phyloP scores from a whole-genome alignment of 2,113 vertebrate species.

The Prionailurus viverrinus region DNA sequence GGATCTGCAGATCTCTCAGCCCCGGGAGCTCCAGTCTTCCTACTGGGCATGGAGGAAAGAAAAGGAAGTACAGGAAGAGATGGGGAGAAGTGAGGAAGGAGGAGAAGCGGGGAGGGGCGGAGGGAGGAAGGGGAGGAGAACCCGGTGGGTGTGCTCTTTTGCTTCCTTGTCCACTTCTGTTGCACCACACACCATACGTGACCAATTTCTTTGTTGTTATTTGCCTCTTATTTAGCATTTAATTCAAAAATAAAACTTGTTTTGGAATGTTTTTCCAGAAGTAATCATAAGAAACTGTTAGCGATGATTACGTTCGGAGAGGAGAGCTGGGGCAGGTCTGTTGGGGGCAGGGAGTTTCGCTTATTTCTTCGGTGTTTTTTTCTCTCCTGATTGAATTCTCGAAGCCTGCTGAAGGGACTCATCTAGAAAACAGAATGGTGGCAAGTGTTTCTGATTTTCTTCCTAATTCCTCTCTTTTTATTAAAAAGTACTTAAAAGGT shows the following conservation, averaged over 20 bases:
- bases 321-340: not conserved
- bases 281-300: slow-evolving; percentile 21
- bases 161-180: not conserved
- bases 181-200: not conserved
- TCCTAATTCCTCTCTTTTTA: not conserved
- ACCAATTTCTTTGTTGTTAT: not conserved
- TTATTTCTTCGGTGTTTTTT: slow-evolving; percentile 14
- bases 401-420: not conserved
- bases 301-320: not conserved
- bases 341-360: not conserved
- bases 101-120: no score
- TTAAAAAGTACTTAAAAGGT: not conserved
- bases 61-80: not conserved
- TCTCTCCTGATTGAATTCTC: slow-evolving; percentile 4
- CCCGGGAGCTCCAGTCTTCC: not conserved
- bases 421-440: not conserved
- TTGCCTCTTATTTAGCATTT: not conserved
- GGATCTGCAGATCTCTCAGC: not conserved
- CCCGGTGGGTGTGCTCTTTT: not conserved
- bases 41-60: not conserved
- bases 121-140: not conserved
- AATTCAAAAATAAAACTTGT: slow-evolving; percentile 2
- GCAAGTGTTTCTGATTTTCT: not conserved
- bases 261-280: not conserved
- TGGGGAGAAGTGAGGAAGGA: no score